A percentile compares a stretch with the other conserved stretches of the same genome.
These are phyloP conservation scores for Chydorus sphaericus DNA, from an alignment of 2,888 invertebrate genomes.

Conservation along the genomic window DNA sequence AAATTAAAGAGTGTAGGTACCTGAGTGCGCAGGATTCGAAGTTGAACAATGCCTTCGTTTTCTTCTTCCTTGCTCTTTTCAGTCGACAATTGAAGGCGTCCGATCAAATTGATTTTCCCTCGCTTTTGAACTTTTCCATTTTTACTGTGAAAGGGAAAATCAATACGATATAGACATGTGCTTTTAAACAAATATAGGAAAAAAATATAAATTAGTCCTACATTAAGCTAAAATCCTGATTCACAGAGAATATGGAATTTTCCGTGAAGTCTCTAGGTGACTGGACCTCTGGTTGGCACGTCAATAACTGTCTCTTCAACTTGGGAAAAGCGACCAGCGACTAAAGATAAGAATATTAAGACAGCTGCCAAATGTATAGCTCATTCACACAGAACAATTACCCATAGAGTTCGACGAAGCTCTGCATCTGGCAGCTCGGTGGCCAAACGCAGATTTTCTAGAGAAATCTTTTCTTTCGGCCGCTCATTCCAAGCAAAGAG, in stretches of 20 bases:
- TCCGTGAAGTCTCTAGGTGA: constrained; percentile 89
- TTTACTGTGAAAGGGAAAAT: constrained; percentile 42
- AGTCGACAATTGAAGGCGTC: constrained; percentile 84
- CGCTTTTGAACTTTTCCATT: constrained; percentile 86
- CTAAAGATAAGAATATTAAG: constrained; percentile 37
- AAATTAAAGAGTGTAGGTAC: constrained; percentile 24
- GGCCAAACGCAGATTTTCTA: constrained; percentile 88
- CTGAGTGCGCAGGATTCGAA: constrained; percentile 76
- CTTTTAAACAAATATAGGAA: not conserved
- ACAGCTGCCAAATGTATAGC: no score
- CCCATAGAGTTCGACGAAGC: constrained; percentile 78
- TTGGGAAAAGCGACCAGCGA: constrained; percentile 92
- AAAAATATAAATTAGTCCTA: constrained; percentile 21
- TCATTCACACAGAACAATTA: no score
- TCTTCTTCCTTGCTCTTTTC: constrained; percentile 93
- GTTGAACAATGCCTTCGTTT: constrained; percentile 94
- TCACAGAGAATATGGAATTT: constrained; percentile 86
- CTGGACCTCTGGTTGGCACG: constrained; percentile 62
- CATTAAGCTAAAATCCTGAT: constrained; percentile 83
- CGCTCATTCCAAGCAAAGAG: constrained; percentile 98
- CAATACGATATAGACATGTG: constrained; percentile 1
- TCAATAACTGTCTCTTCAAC: constrained; percentile 77
- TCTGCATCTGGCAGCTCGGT: constrained; percentile 95
- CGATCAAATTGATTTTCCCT: constrained; percentile 92
- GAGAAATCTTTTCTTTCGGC: constrained; percentile 80